Conservation (phyloP, 2,888 invertebrate species). For the Heliconius cydno region DNA sequence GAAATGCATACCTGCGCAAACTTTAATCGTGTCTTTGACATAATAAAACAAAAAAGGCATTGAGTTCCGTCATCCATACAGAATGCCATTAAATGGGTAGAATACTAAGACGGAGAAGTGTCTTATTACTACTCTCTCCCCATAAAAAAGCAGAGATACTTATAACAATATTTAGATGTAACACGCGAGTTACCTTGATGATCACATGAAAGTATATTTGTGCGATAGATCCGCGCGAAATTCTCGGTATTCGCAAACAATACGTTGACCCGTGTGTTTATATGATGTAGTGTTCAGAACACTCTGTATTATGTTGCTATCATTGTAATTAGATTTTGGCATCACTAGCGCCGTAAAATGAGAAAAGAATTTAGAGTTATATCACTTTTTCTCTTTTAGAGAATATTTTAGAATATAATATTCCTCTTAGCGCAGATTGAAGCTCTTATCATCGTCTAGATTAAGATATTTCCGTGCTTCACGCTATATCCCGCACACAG, state of each 20-base stretch:
- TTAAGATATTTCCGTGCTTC: neutral
- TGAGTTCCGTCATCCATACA: neutral
- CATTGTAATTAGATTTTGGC: neutral
- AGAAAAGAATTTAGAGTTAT: neutral
- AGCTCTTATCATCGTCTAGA: no score
- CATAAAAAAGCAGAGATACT: neutral
- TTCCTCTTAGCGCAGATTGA: neutral
- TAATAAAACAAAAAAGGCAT: neutral
- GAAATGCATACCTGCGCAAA: neutral
- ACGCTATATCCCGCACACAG: no score
- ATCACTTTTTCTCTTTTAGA: neutral
- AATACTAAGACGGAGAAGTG: neutral
- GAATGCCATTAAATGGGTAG: neutral
- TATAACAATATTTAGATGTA: constrained; percentile 11
- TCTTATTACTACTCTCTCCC: neutral
- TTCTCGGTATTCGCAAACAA: constrained; percentile 65
- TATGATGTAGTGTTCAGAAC: constrained; percentile 47
- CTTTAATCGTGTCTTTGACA: neutral
- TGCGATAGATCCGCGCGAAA: constrained; percentile 50
- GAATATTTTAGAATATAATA: neutral
- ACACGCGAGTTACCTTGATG: constrained; percentile 45
- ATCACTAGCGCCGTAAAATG: neutral
- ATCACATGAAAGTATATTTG: constrained; percentile 49
- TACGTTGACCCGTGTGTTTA: constrained; percentile 74
- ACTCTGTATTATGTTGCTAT: neutral